A percentile compares a stretch with the other conserved stretches of the same genome.
These are phyloP conservation scores for Drosophila punjabiensis DNA, from an alignment of 1,140 invertebrate genomes.

Conservation along the genomic window DNA sequence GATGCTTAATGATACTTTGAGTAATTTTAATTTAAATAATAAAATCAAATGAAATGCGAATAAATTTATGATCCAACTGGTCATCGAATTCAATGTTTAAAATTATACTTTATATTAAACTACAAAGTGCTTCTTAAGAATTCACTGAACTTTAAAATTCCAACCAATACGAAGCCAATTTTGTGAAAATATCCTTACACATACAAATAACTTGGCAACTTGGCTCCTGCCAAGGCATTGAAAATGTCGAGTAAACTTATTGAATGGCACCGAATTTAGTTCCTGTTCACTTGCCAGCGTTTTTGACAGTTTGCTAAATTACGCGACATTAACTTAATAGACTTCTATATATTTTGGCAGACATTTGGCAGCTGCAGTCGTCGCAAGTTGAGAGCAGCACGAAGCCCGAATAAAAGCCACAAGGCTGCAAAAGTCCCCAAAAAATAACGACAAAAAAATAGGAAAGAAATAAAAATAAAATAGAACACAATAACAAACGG, in stretches of 20 bases:
- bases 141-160: slow-evolving; percentile 7
- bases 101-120: background rate
- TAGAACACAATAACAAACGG: slow-evolving; percentile 53
- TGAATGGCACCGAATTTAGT: slow-evolving; percentile 58
- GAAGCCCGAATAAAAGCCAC: slow-evolving; percentile 54
- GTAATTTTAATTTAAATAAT: background rate
- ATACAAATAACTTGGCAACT: slow-evolving; percentile 22
- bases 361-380: slow-evolving; percentile 76
- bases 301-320: slow-evolving; percentile 83
- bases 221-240: slow-evolving; percentile 15
- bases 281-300: slow-evolving; percentile 73
- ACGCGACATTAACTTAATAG: slow-evolving; percentile 83
- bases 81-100: background rate
- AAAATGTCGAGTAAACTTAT: slow-evolving; percentile 62
- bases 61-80: too few species aligned
- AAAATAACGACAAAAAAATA: slow-evolving; percentile 26
- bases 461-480: slow-evolving; percentile 14
- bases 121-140: background rate
- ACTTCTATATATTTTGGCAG: slow-evolving; percentile 74
- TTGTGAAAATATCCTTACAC: slow-evolving; percentile 13
- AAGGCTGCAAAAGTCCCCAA: slow-evolving; percentile 59
- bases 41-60: background rate
- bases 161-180: slow-evolving; percentile 2
- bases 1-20: background rate
- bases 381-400: slow-evolving; percentile 41